These are phyloP conservation scores for Nomia melanderi DNA, from an alignment of 1,140 invertebrate species.

Conservation along the genomic window DNA sequence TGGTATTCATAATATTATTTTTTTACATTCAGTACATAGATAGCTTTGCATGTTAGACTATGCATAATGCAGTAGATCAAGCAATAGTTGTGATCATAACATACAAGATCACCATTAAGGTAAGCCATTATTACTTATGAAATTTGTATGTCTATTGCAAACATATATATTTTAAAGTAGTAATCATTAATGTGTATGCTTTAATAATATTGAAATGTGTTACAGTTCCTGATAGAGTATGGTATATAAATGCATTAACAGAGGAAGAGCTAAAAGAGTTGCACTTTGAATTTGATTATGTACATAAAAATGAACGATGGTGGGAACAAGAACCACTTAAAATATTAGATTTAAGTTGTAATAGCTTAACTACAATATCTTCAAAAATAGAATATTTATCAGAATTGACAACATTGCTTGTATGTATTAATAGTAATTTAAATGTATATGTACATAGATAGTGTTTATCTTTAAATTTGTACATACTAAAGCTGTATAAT, in stretches of 20 bases:
- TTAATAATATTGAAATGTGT: constrained; percentile 22
- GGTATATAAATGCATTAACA: constrained; percentile 89
- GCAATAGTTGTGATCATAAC: constrained; percentile 6
- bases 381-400: constrained; percentile 86
- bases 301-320: constrained; percentile 87
- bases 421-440: constrained; percentile 75
- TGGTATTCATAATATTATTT: constrained; percentile 5
- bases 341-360: constrained; percentile 91
- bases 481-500: constrained; percentile 8
- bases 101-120: constrained; percentile 18
- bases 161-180: neutral
- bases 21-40: constrained; percentile 20
- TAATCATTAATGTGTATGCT: neutral
- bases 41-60: constrained; percentile 40
- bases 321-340: constrained; percentile 92
- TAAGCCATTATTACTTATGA: constrained; percentile 12
- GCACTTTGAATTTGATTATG: constrained; percentile 85
- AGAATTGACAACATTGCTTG: constrained; percentile 87
- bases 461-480: constrained; percentile 19
- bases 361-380: constrained; percentile 86
- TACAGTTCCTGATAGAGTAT: constrained; percentile 90
- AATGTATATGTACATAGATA: constrained; percentile 13
- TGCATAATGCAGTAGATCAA: constrained; percentile 30
- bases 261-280: constrained; percentile 83
- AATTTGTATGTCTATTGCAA: neutral